Base-by-base conservation (phyloP, 2,888 invertebrate species). In the Xanthorhoe designata region DNA sequence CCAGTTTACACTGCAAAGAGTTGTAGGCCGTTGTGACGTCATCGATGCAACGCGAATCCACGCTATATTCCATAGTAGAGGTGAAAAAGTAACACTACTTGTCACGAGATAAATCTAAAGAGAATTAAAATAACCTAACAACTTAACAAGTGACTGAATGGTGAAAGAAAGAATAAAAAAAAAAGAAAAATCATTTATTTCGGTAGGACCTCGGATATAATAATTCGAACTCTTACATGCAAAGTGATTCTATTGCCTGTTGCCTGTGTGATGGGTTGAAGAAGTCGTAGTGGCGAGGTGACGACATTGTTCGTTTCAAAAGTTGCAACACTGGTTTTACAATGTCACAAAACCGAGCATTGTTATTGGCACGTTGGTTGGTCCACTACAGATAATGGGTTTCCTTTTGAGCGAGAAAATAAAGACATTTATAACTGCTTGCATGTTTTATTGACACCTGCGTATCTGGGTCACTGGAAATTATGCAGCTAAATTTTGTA, bases 21-120 rank as follows among this genome's bases (percentile, higher is more conserved):
- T 67, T 59, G 66, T 60, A 59, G 74, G 62, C 66, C 70, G 67
- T 64, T 61, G 72, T 80, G 78, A 81, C 81, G 79, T 79, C 77
- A 78, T 64, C 69, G 72, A 75, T 79, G 79, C 81, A 81, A 74
- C 74, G 72, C 29, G 52, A 24, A 59, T 59, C 73, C 73, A 75
- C 74, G 74, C 62, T 62, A 64, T 55, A 59, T 38, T 60, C 61
- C 66, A 47, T 64, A 61, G 59, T 60, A 55, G 42, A 59, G 15
- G 13, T 19, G 13, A 42, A 51, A 9, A 9, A 59, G 55, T 60
- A 29, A 50, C 64, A 64, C 35, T 15, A 32, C 17, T 15, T 13
- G 10, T 42, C 38, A 42, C 13, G 3, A 10, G 38, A 42, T 42
- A 42, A 42, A 13, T 42, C 38, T 42, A 3, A 7, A 32, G 6